Evolutionary conservation across 92 coral and sea anemone species (phyloP), one percentile per base, ranked within the genome.

Genomic region (Porites lobata): DNA sequence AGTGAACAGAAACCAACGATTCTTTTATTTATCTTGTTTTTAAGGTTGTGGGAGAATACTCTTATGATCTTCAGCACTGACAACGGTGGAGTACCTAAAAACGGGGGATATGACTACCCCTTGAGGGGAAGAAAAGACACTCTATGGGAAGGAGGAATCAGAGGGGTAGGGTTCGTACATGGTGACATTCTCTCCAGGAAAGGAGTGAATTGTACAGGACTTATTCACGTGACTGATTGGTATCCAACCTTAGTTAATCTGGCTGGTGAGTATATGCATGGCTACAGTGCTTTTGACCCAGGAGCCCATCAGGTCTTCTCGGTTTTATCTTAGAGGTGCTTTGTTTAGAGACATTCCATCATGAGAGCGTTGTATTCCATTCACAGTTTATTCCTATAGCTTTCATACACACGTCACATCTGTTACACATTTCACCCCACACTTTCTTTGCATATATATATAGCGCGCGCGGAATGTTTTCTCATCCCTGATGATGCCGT

Each of bases 41-140:
- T 4, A 63, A 93, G 96, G 29, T 84, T 93, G 57, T 94, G 94
- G 95, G 91, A 94, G 12, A 86, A 94, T 79, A 94, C 96, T 20
- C 18, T 94, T 0, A 81, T 89, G 86, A 80, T 94, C 24, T 80
- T 94, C 61, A 94, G 94, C 64, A 92, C 96, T 57, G 96, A 94
- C 75, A 94, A 94, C 83, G 96, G 96, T 15, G 96, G 96, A 65
- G 86, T 86, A 19, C 96, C 96, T 13, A 88, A 85, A 77, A 89
- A 91, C 82, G 96, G 96, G 17, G 96, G 96, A n/a, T 94, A 94
- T 68, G 92, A 94, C 90, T 94, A 78, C 72, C 96, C 96, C 75
- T 65, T 94, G 87, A 75, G 96, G 65, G 96, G 96, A 50, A 87
- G 89, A 1, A 94, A 94, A 71, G 92, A 91, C 22, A 94, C 96